A percentile compares a stretch with the other conserved stretches of the same genome.
These are phyloP conservation scores for Reinhardtius hippoglossoides DNA, from an alignment of 2,113 vertebrate genomes.

Conservation along the genomic window DNA sequence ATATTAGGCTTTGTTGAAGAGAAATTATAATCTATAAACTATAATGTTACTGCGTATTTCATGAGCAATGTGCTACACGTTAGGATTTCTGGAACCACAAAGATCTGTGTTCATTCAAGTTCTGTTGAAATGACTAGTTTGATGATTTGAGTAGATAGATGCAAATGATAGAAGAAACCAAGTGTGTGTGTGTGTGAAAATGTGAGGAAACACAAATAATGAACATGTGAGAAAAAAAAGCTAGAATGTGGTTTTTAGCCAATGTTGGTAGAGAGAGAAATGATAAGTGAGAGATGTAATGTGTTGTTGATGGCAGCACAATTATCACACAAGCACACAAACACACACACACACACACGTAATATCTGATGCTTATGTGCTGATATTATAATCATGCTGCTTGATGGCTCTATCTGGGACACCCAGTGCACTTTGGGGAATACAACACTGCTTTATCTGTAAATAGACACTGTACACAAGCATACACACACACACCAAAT, in stretches of 20 bases:
- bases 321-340: slow-evolving; percentile 12
- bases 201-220: too few relatives aligned
- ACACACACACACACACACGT: not conserved
- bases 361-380: slow-evolving; percentile 12
- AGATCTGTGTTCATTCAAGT: too few relatives aligned
- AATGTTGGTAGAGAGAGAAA: not conserved
- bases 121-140: not conserved
- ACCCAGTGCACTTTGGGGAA: slow-evolving; percentile 33
- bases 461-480: slow-evolving; percentile 22
- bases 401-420: slow-evolving; percentile 46
- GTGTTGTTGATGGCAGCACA: slow-evolving; percentile 20
- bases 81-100: too few relatives aligned
- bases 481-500: not conserved
- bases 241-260: not conserved
- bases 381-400: slow-evolving; percentile 43
- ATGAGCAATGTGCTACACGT: too few relatives aligned
- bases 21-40: too few relatives aligned
- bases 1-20: too few relatives aligned
- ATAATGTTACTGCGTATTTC: too few relatives aligned
- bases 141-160: not conserved
- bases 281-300: slow-evolving; percentile 16
- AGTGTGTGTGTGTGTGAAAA: not conserved
- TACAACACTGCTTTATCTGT: slow-evolving; percentile 41
- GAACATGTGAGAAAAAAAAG: not conserved
- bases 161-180: not conserved